Conservation (phyloP, 2,888 invertebrate genomes). For the Dexiosoma caninum region DNA sequence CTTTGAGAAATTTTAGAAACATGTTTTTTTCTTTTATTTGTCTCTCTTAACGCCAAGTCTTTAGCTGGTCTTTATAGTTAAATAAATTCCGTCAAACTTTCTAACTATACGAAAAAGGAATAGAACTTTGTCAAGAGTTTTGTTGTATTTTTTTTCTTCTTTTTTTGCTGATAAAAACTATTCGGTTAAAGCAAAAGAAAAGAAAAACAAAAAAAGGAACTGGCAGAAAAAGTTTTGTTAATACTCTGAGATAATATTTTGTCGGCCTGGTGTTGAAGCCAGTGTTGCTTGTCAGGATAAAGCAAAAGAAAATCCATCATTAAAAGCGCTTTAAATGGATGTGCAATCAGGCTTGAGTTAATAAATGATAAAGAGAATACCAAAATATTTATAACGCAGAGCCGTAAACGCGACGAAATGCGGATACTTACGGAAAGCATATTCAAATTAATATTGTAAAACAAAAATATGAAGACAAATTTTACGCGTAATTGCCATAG, state of each 20-base stretch:
- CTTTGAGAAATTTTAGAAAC: constrained; percentile 37
- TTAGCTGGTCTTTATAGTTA: constrained; percentile 46
- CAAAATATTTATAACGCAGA: background rate
- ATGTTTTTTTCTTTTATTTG: background rate
- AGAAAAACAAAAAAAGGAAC: constrained; percentile 5
- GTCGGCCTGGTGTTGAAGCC: constrained; percentile 5
- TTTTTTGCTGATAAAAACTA: constrained; percentile 16
- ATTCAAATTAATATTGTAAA: too few relatives aligned
- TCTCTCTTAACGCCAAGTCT: constrained; percentile 16
- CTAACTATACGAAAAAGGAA: background rate
- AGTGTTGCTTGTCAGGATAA: constrained; percentile 28
- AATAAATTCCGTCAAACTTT: constrained; percentile 32
- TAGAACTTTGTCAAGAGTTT: constrained; percentile 6
- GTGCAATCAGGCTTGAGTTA: constrained; percentile 62
- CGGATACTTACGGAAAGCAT: too few relatives aligned
- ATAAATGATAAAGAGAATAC: constrained; percentile 32
- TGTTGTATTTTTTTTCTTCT: background rate
- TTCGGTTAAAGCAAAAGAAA: background rate
- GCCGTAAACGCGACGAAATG: constrained; percentile 1
- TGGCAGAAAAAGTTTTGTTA: constrained; percentile 38
- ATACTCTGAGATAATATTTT: constrained; percentile 29
- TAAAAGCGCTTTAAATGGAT: constrained; percentile 71
- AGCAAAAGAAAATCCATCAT: constrained; percentile 63
- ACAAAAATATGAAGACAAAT: too few relatives aligned
- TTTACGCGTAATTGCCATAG: too few relatives aligned